Evolutionary conservation across 2,888 invertebrate species (phyloP).

Genomic region (Leptinotarsa tumamoca): DNA sequence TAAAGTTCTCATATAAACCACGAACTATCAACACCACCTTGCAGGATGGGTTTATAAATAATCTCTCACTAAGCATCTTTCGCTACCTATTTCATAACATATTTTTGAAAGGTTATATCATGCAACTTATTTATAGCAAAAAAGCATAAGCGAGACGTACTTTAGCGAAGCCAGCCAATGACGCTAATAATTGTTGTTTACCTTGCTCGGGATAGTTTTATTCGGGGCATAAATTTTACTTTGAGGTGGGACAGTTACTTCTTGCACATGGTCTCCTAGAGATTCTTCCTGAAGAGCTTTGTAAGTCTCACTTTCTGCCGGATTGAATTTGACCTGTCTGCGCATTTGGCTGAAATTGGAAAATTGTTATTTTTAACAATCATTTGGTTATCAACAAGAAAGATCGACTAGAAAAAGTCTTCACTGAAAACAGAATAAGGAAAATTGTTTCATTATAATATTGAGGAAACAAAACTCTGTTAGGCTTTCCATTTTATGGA

Average conservation of each 20-base stretch:
- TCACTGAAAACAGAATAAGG: too few relatives aligned
- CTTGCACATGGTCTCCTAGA: conserved; percentile 74
- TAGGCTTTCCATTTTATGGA: too few relatives aligned
- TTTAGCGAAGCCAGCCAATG: conserved; percentile 44
- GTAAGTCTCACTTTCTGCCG: conserved; percentile 89
- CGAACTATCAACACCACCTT: neutral
- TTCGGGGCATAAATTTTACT: conserved; percentile 82
- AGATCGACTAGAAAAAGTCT: too few relatives aligned
- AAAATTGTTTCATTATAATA: too few relatives aligned
- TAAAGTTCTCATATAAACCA: neutral
- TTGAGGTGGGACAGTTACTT: conserved; percentile 79
- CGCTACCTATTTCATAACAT: conserved; percentile 1
- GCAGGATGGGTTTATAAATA: conserved; percentile 3
- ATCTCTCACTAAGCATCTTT: neutral
- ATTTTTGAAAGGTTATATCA: conserved; percentile 16
- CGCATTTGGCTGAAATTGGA: conserved; percentile 63
- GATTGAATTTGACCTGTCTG: conserved; percentile 85
- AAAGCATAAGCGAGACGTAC: conserved; percentile 39
- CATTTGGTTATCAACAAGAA: too few relatives aligned
- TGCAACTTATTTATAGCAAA: conserved; percentile 16
- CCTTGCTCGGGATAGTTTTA: conserved; percentile 61
- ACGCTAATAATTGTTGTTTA: conserved; percentile 50
- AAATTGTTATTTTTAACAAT: neutral
- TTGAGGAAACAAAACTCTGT: too few relatives aligned
- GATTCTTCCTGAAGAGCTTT: conserved; percentile 84